phyloP scores from a whole-genome alignment of 2,797 vertebrate genomes.

The Poliocrania exsul region DNA sequence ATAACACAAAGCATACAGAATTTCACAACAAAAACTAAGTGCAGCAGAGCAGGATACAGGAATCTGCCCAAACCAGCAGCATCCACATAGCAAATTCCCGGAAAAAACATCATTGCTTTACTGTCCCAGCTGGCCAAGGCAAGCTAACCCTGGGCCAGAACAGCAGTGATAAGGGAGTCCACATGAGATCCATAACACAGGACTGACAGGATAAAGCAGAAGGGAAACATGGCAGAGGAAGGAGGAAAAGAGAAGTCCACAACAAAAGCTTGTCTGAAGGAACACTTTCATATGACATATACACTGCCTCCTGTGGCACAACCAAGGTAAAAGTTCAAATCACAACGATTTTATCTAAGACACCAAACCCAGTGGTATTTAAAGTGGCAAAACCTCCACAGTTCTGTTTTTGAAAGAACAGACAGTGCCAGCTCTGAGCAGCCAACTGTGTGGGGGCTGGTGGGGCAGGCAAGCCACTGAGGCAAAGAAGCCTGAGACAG shows the following conservation, averaged over 20 bases:
- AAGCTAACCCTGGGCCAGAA: neutral
- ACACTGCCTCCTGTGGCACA: neutral
- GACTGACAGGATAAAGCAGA: neutral
- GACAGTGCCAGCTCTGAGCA: neutral
- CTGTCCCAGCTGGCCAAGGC: neutral
- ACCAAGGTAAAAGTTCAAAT: neutral
- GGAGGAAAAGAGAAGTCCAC: neutral
- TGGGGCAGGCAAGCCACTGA: neutral
- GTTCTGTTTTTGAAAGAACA: neutral
- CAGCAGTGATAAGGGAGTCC: neutral
- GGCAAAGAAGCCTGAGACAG: neutral
- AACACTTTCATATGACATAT: rapidly evolving
- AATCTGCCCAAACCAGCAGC: neutral
- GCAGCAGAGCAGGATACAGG: neutral
- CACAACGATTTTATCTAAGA: neutral
- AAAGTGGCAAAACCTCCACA: neutral
- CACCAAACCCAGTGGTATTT: neutral
- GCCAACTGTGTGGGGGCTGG: neutral
- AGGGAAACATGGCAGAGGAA: neutral
- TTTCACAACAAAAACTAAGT: neutral
- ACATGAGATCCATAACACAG: neutral
- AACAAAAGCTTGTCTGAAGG: neutral
- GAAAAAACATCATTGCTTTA: neutral
- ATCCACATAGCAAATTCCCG: neutral
- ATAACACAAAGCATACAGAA: rapidly evolving